A percentile compares a stretch with the other conserved stretches of the same genome.
Evolutionary conservation across 2,888 invertebrate species (phyloP).

Genomic region (Agrypnus murinus): DNA sequence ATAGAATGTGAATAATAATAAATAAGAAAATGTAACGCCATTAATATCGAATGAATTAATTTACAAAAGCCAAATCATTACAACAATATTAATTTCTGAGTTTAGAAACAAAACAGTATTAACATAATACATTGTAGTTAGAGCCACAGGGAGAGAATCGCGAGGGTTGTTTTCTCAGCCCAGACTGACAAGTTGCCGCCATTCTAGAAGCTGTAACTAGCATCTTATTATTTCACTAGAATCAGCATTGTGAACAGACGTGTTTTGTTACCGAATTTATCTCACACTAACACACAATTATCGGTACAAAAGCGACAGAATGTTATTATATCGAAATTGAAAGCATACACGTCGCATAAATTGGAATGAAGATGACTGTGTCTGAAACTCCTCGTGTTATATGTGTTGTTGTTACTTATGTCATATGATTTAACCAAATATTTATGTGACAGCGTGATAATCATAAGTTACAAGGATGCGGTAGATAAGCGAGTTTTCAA

Average conservation of each 20-base stretch:
- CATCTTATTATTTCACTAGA: conserved; percentile 63
- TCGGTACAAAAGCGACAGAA: conserved; percentile 67
- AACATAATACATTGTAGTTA: conserved; percentile 57
- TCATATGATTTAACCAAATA: conserved; percentile 59
- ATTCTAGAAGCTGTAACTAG: conserved; percentile 60
- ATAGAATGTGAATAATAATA: too few relatives aligned
- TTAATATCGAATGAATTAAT: conserved; percentile 26
- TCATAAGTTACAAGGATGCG: conserved; percentile 40
- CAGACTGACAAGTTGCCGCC: conserved; percentile 67
- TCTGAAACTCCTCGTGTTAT: conserved; percentile 61
- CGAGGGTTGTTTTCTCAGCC: conserved; percentile 64
- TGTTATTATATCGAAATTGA: conserved; percentile 67
- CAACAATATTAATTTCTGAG: conserved; percentile 46
- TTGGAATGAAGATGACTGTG: conserved; percentile 63
- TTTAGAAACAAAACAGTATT: conserved; percentile 55
- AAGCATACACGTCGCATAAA: conserved; percentile 63
- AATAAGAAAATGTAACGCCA: conserved; percentile 31
- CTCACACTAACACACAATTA: conserved; percentile 68
- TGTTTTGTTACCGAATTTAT: conserved; percentile 69
- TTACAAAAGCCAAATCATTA: conserved; percentile 29
- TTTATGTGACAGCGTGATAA: conserved; percentile 54
- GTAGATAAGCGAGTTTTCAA: conserved; percentile 24
- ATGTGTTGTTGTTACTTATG: conserved; percentile 60
- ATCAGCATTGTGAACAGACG: conserved; percentile 62
- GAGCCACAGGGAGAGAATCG: conserved; percentile 60